Percentiles rank a stretch among this genome's conserved stretches.
Evolutionary conservation across 2,888 invertebrate species (phyloP).

Genomic region (Caenorhabditis parvicauda): DNA sequence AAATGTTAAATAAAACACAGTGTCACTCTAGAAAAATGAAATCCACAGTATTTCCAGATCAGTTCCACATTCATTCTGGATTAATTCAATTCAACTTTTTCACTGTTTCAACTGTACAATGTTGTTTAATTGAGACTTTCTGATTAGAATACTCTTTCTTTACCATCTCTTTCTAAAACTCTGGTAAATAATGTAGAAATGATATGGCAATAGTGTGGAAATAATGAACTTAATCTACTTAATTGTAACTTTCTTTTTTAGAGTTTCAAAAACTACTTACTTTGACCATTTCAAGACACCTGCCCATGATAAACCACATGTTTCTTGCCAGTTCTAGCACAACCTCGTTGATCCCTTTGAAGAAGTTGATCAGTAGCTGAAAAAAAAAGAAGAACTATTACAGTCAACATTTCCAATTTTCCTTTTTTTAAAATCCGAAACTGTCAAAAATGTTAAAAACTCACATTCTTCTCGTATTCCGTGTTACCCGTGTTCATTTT

Average conservation of each 20-base stretch:
- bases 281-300: conserved; percentile 84
- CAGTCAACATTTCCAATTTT: neutral
- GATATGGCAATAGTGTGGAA: no score
- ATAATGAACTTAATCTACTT: no score
- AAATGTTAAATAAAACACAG: no score
- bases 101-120: neutral
- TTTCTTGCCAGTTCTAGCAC: conserved; percentile 71
- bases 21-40: no score
- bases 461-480: conserved; percentile 53
- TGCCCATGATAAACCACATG: conserved; percentile 80
- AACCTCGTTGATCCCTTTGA: conserved; percentile 87
- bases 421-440: neutral
- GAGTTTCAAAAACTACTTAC: neutral
- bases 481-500: conserved; percentile 70
- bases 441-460: neutral
- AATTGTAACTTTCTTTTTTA: no score
- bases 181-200: no score
- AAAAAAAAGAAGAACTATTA: conserved; percentile 11
- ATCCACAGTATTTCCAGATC: no score
- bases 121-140: neutral
- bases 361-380: conserved; percentile 85
- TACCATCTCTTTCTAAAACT: no score
- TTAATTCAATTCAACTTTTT: no score
- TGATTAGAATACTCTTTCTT: no score
- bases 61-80: no score